Conservation (phyloP, 2,888 invertebrate species). For the Caenorhabditis sp. region DNA sequence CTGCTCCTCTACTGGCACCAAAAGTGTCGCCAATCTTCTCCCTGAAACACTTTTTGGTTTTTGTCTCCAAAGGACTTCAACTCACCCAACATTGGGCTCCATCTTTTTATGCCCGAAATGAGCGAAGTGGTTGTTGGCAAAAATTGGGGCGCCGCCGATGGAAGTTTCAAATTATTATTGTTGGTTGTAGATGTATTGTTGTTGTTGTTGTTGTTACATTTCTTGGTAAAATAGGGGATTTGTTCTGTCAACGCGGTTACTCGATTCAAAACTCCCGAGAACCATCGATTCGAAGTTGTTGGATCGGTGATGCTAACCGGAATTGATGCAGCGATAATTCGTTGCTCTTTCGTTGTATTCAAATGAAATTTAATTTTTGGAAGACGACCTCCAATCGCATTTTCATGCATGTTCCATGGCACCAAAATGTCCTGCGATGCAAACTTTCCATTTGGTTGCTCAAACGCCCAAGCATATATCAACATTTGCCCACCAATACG, state of each 20-base stretch:
- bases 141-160: constrained; percentile 53
- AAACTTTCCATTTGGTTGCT: constrained; percentile 81
- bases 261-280: constrained; percentile 3
- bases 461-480: constrained; percentile 95
- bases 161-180: constrained; percentile 15
- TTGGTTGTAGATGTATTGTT: background rate
- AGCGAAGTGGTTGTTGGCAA: constrained; percentile 39
- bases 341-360: constrained; percentile 66
- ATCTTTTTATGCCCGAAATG: constrained; percentile 57
- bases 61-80: background rate
- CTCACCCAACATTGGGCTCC: constrained; percentile 56
- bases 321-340: constrained; percentile 63
- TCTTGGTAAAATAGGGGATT: constrained; percentile 22
- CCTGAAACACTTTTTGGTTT: constrained; percentile 18
- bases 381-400: constrained; percentile 55
- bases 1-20: constrained; percentile 54
- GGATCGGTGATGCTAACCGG: constrained; percentile 31
- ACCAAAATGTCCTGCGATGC: constrained; percentile 65
- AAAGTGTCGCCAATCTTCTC: constrained; percentile 39
- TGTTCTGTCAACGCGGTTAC: constrained; percentile 21
- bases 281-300: background rate
- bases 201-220: constrained; percentile 4
- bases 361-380: constrained; percentile 64
- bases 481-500: constrained; percentile 88
- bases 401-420: constrained; percentile 67